phyloP scores from a whole-genome alignment of 2,113 vertebrate genomes.

The Mustela lutreola region DNA sequence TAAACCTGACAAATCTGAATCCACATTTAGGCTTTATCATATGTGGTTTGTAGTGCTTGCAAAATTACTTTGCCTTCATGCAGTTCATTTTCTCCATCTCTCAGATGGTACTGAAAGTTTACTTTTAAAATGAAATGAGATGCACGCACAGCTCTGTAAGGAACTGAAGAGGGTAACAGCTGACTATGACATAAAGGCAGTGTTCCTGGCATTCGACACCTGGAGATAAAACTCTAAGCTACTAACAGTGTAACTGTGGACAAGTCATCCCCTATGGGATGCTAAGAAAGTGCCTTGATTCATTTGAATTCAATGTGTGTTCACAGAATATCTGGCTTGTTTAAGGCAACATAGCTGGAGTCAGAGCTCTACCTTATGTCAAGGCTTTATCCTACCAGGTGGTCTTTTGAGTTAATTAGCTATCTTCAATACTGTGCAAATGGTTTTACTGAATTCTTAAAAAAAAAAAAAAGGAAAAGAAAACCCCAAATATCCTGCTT shows the following conservation, averaged over 20 bases:
- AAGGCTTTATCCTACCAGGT: neutral
- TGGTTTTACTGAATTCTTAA: conserved; percentile 1
- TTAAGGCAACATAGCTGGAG: neutral
- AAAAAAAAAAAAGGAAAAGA: neutral
- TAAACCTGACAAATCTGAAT: neutral
- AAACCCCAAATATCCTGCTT: neutral
- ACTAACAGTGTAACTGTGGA: neutral
- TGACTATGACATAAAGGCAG: neutral
- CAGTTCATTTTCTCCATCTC: neutral
- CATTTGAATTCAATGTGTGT: neutral
- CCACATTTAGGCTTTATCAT: neutral
- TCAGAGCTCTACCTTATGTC: neutral
- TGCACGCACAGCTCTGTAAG: neutral
- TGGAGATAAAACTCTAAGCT: neutral
- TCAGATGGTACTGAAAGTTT: neutral
- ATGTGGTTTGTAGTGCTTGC: neutral
- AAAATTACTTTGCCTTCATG: neutral
- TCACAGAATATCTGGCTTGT: neutral
- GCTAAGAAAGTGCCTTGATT: neutral
- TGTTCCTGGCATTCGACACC: neutral
- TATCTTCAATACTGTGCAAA: neutral
- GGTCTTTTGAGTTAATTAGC: conserved; percentile 16
- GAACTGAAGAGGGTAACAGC: neutral
- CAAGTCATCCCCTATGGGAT: neutral
- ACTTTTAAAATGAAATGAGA: neutral